Evolutionary conservation across 2,113 vertebrate species (phyloP).

Genomic region (Dendropsophus ebraccatus): DNA sequence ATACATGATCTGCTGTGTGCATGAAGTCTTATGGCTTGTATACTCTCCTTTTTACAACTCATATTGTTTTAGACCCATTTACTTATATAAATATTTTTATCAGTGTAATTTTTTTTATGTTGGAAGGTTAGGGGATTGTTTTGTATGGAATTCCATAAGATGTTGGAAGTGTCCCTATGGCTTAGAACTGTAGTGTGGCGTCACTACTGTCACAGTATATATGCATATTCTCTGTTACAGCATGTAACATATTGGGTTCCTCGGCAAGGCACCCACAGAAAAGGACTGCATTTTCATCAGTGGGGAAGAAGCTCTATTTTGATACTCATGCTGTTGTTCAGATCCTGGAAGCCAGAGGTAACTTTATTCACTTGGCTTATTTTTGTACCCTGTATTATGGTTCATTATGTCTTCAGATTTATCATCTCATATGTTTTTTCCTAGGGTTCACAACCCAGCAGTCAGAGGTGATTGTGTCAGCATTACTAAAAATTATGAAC

Average conservation of each 20-base stretch:
- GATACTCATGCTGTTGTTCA: conserved; percentile 91
- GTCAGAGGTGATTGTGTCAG: conserved; percentile 85
- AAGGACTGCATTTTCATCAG: conserved; percentile 68
- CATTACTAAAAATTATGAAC: conserved; percentile 82
- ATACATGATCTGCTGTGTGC: too few species aligned
- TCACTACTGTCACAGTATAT: background rate
- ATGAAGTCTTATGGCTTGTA: too few species aligned
- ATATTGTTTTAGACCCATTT: too few species aligned
- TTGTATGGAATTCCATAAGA: too few species aligned
- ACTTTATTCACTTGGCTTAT: conserved; percentile 42
- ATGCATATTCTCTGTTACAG: conserved; percentile 65
- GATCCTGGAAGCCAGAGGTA: conserved; percentile 90
- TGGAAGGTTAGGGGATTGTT: too few species aligned
- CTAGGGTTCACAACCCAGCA: conserved; percentile 86
- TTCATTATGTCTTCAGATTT: background rate
- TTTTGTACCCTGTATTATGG: background rate
- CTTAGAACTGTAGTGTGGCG: too few species aligned
- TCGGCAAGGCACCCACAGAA: conserved; percentile 68
- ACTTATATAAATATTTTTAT: too few species aligned
- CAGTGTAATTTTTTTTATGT: too few species aligned
- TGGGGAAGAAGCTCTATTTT: conserved; percentile 80
- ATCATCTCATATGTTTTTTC: background rate
- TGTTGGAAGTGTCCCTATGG: too few species aligned
- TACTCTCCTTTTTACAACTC: too few species aligned
- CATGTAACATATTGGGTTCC: conserved; percentile 68